Evolutionary conservation across 2,797 vertebrate species (phyloP).

Genomic region (Aulostomus chinensis): DNA sequence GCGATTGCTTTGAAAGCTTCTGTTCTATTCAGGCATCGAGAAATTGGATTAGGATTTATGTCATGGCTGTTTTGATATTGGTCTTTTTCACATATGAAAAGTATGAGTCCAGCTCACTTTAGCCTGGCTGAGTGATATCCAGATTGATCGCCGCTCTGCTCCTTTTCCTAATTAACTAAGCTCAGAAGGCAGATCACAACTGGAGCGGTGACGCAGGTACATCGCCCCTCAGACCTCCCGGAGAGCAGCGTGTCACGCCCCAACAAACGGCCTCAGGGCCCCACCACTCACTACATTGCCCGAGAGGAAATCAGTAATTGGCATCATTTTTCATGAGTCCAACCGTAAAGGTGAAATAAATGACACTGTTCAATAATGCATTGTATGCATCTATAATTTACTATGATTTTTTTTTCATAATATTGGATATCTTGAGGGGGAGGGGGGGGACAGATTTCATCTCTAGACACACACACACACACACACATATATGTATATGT

Average conservation of each 20-base stretch:
- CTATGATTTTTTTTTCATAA: slow-evolving; percentile 49
- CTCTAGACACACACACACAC: no score
- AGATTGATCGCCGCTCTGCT: slow-evolving; percentile 47
- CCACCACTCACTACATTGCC: slow-evolving; percentile 79
- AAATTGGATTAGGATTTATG: slow-evolving; percentile 72
- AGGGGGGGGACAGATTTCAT: slow-evolving; percentile 21
- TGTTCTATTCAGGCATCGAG: slow-evolving; percentile 40
- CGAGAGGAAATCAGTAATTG: slow-evolving; percentile 91
- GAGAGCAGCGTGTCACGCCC: slow-evolving; percentile 67
- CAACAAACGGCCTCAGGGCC: slow-evolving; percentile 77
- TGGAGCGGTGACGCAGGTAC: slow-evolving; percentile 46
- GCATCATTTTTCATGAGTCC: slow-evolving; percentile 92
- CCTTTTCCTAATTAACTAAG: slow-evolving; percentile 59
- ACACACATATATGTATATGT: no score
- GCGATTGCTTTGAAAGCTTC: slow-evolving; percentile 39
- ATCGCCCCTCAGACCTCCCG: slow-evolving; percentile 51
- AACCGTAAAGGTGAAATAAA: slow-evolving; percentile 91
- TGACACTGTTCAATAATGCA: slow-evolving; percentile 96
- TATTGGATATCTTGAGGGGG: slow-evolving; percentile 38
- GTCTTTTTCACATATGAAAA: slow-evolving; percentile 59
- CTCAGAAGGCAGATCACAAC: slow-evolving; percentile 49
- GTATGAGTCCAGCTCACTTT: slow-evolving; percentile 60
- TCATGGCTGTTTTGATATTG: slow-evolving; percentile 59
- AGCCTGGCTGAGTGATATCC: slow-evolving; percentile 52
- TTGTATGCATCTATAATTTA: slow-evolving; percentile 92